Base-by-base conservation (phyloP, 2,888 invertebrate genomes). In the Rhaphigaster nebulosa region DNA sequence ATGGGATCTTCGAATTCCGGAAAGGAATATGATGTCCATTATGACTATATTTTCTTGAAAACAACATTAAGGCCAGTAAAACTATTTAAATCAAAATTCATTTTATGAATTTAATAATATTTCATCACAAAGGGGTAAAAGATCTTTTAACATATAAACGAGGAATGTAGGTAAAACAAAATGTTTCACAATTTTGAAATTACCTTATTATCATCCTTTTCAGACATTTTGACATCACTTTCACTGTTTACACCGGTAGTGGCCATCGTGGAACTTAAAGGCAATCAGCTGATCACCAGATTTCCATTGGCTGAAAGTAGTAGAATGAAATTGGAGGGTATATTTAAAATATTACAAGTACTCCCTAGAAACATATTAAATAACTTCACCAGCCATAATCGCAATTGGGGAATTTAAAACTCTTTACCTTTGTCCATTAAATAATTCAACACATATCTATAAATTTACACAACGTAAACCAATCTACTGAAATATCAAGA, bases 231-330 rank as follows among this genome's bases (percentile, higher is more conserved):
- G 87, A 88, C 87, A 87, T 90, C 89, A 88, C 90, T 89, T 52
- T 87, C 91, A 87, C 80, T 91, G 91, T 91, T 91, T 91, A 91
- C 91, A 90, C 91, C 91, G 91, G 91, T 87, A 70, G 87, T 56
- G 90, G 91, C 91, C 91, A 91, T 91, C 91, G 91, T 91, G 91
- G 91, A 90, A 91, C 87, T 90, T 45, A 54, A 65, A 76, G 60
- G 60, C 70, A 38, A 90, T 90, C 90, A 90, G 90, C 90, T 90
- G 90, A 90, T 50, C 34, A 45, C n/a, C n/a, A 84, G 45, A 41
- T 34, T 50, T n/a, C 13, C 26, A 84, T 45, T 84, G 41, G 84
- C 45, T 41, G 41, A 84, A 84, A 23, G 45, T 45, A 8, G 45
- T 12, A n/a, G n/a, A n/a, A 45, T 26, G 41, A 38, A 76, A 84